A percentile compares a stretch with the other conserved stretches of the same genome.
These are phyloP conservation scores for Sciurus niger DNA, from an alignment of 2,113 vertebrate genomes.

Conservation along the genomic window DNA sequence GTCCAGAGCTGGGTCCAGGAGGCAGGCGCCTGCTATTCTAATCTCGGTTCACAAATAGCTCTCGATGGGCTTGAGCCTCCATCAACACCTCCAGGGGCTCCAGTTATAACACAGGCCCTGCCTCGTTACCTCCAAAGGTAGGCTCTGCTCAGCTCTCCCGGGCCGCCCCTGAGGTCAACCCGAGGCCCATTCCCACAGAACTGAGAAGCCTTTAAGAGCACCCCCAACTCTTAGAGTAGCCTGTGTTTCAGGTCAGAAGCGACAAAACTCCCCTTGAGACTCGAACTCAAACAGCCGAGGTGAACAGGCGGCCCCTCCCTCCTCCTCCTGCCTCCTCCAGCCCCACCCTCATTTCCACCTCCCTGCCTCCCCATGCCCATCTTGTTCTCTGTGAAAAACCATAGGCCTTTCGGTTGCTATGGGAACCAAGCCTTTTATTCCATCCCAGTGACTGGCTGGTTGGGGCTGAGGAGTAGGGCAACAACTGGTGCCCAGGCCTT, in stretches of 20 bases:
- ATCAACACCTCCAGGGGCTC: slow-evolving; percentile 78
- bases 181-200: not conserved
- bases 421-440: slow-evolving; percentile 84
- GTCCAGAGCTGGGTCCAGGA: slow-evolving; percentile 70
- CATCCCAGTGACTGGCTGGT: slow-evolving; percentile 81
- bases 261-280: slow-evolving; percentile 62
- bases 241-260: slow-evolving; percentile 62
- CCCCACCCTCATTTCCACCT: slow-evolving; percentile 10
- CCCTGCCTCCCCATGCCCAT: slow-evolving; percentile 60
- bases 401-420: slow-evolving; percentile 76
- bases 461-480: slow-evolving; percentile 72
- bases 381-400: slow-evolving; percentile 73
- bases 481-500: slow-evolving; percentile 77
- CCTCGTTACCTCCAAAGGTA: not conserved
- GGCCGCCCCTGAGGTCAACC: not conserved
- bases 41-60: slow-evolving; percentile 81
- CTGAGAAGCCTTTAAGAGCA: not conserved
- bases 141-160: not conserved
- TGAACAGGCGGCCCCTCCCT: slow-evolving; percentile 37
- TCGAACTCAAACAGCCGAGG: not conserved
- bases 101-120: slow-evolving; percentile 45
- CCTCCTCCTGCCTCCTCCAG: not conserved
- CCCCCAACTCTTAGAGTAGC: not conserved
- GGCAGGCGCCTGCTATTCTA: slow-evolving; percentile 80
- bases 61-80: slow-evolving; percentile 63